Evolutionary conservation across 1,140 invertebrate genomes (phyloP).

Genomic region (Macrobrachium nipponense): DNA sequence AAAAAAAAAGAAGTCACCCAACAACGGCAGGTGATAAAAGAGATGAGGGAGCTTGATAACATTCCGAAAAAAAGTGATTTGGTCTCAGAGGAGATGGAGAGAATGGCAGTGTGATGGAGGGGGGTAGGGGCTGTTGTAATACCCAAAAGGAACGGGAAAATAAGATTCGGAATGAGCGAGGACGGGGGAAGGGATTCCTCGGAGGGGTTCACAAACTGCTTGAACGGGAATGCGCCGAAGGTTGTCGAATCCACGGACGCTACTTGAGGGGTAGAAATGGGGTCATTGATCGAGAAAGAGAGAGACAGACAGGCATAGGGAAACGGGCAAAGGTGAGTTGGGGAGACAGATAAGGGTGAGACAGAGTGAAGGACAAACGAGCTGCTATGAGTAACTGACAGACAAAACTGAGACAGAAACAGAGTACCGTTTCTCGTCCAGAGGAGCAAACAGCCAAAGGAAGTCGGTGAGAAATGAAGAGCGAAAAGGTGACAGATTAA

Average conservation of each 20-base stretch:
- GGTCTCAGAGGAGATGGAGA: not conserved
- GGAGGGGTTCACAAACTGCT: not conserved
- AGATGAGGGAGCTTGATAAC: not conserved
- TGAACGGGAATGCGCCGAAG: not conserved
- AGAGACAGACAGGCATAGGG: conserved; percentile 26
- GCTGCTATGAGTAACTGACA: no score
- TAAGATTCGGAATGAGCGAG: not conserved
- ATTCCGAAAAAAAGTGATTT: not conserved
- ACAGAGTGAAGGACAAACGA: not conserved
- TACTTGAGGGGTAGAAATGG: not conserved
- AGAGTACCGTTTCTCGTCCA: not conserved
- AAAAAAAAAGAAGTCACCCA: no score
- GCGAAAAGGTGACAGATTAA: not conserved
- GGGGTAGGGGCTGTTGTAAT: not conserved
- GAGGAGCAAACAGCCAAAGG: conserved; percentile 5
- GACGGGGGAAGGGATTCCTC: not conserved
- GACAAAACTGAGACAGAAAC: not conserved
- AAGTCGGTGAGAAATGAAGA: conserved; percentile 10
- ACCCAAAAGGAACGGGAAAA: not conserved
- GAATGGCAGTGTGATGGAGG: not conserved
- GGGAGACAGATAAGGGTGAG: not conserved
- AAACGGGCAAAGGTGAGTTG: not conserved
- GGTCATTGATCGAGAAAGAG: conserved; percentile 2
- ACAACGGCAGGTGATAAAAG: not conserved
- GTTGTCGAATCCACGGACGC: not conserved